These are phyloP conservation scores for Gobiocypris rarus DNA, from an alignment of 2,113 vertebrate genomes.

Conservation along the genomic window DNA sequence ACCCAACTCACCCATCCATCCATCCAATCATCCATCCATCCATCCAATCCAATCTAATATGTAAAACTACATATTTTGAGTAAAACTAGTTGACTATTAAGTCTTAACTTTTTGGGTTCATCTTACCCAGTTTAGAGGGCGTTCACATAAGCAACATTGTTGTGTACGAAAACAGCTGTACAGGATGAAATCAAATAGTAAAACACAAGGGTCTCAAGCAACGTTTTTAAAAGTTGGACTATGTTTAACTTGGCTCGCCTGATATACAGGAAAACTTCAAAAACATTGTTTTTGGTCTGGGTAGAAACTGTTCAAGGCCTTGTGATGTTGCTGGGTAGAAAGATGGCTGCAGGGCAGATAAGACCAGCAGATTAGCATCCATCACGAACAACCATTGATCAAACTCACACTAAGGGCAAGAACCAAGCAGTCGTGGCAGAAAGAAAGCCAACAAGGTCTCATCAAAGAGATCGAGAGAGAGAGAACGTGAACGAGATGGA, in stretches of 20 bases:
- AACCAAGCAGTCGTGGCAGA: conserved; percentile 34
- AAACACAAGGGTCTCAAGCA: too few species aligned
- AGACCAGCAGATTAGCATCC: conserved; percentile 55
- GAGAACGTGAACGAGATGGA: conserved; percentile 30
- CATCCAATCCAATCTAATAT: neutral
- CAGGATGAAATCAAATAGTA: neutral
- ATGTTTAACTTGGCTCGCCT: too few species aligned
- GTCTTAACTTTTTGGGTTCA: neutral
- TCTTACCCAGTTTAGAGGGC: neutral
- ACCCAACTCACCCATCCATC: neutral
- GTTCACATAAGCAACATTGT: neutral
- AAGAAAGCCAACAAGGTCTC: conserved; percentile 22
- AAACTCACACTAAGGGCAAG: conserved; percentile 33
- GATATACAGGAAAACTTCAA: neutral
- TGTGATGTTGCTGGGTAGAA: neutral
- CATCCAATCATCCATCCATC: neutral
- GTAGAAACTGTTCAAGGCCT: neutral
- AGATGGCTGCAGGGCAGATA: conserved; percentile 47
- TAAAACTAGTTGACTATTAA: neutral
- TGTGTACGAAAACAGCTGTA: neutral
- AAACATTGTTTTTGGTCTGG: neutral
- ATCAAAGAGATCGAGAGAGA: conserved; percentile 27
- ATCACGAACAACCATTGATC: conserved; percentile 52
- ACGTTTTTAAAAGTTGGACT: too few species aligned
- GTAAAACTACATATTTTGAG: neutral